Percentiles rank a stretch among this genome's conserved stretches.
These are phyloP conservation scores for Chunga burmeisteri DNA, from an alignment of 2,113 vertebrate species.

Conservation along the genomic window DNA sequence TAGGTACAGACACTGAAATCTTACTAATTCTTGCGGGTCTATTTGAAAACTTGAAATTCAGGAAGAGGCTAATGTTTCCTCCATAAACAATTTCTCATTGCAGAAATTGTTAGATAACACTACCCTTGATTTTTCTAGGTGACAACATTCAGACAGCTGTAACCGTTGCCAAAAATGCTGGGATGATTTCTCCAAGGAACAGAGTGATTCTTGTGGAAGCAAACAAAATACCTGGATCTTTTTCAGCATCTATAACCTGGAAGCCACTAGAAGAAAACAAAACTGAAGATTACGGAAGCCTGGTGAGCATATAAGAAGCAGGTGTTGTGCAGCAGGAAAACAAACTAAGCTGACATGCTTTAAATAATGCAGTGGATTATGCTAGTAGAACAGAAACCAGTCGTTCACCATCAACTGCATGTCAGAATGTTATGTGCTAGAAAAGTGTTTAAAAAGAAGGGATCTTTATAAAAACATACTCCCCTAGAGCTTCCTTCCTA, in stretches of 20 bases:
- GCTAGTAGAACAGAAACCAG: background rate
- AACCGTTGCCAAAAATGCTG: constrained; percentile 78
- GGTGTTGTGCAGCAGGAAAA: background rate
- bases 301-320: constrained; percentile 42
- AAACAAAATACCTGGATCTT: constrained; percentile 31
- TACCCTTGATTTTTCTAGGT: constrained; percentile 56
- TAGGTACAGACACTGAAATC: background rate
- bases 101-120: background rate
- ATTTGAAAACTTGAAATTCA: background rate
- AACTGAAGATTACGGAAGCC: background rate
- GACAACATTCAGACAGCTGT: constrained; percentile 84
- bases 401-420: background rate
- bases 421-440: background rate
- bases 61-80: background rate
- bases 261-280: constrained; percentile 63
- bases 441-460: background rate
- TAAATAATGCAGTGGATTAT: background rate
- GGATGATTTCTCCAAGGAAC: constrained; percentile 72
- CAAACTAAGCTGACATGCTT: background rate
- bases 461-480: background rate
- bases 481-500: background rate
- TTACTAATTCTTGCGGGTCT: background rate
- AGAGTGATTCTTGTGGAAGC: constrained; percentile 78
- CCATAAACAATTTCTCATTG: background rate
- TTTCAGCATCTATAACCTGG: constrained; percentile 74